These are phyloP conservation scores for Smittia sp. DNA, from an alignment of 2,888 invertebrate species.

Conservation along the genomic window DNA sequence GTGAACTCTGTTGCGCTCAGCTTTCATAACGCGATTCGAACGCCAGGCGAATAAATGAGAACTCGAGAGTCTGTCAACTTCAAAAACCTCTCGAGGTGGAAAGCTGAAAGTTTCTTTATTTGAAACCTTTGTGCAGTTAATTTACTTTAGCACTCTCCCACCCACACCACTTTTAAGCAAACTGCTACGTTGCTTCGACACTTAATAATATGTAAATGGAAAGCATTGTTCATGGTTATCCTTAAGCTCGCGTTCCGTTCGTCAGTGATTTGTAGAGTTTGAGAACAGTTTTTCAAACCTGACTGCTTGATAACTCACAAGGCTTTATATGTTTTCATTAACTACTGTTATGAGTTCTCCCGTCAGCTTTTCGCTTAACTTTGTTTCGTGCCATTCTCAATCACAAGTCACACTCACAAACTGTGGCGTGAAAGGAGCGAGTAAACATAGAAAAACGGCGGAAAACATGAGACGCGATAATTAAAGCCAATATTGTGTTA, in stretches of 20 bases:
- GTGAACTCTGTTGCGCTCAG: neutral
- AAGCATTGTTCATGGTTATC: neutral
- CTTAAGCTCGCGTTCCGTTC: neutral
- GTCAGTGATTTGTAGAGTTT: too few relatives aligned
- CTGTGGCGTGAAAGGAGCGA: neutral
- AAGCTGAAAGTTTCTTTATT: too few relatives aligned
- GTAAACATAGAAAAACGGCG: neutral
- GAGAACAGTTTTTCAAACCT: too few relatives aligned
- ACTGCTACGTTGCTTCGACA: neutral
- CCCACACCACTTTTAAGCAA: neutral
- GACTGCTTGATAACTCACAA: too few relatives aligned
- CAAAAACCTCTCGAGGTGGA: too few relatives aligned
- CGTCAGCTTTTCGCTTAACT: neutral
- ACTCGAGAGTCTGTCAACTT: neutral
- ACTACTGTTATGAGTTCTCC: neutral
- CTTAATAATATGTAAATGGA: constrained; percentile 16
- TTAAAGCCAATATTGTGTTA: constrained; percentile 35
- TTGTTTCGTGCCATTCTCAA: neutral
- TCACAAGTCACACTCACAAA: neutral
- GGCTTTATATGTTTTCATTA: neutral
- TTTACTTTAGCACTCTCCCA: neutral
- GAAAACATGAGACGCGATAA: constrained; percentile 11
- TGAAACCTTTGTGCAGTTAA: too few relatives aligned
- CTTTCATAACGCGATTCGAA: neutral
- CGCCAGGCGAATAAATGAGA: neutral